These are phyloP conservation scores for Melanargia galathea DNA, from an alignment of 2,888 invertebrate genomes.

Conservation along the genomic window DNA sequence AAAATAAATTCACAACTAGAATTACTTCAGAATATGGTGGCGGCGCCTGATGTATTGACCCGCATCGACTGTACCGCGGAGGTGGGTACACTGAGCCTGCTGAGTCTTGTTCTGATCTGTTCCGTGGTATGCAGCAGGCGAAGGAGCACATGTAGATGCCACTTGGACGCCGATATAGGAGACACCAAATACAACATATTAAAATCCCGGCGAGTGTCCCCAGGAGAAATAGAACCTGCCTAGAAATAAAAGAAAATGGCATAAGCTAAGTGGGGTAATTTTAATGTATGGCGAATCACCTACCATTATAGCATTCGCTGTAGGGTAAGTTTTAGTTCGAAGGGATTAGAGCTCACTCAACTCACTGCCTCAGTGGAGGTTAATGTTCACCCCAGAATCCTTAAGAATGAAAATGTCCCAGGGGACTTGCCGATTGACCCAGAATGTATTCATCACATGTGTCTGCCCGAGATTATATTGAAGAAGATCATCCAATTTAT, in stretches of 20 bases:
- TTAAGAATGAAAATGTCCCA: too few species aligned
- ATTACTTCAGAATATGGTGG: conserved; percentile 92
- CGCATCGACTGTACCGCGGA: conserved; percentile 92
- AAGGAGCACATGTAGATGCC: conserved; percentile 63
- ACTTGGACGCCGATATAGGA: conserved; percentile 59
- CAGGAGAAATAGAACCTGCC: conserved; percentile 86
- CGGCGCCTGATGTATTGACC: conserved; percentile 91
- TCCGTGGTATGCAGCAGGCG: conserved; percentile 71
- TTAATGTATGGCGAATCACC: too few species aligned
- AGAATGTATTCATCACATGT: too few species aligned
- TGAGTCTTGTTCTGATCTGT: conserved; percentile 87
- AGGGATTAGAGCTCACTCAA: too few species aligned
- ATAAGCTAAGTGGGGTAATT: too few species aligned
- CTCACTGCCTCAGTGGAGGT: too few species aligned
- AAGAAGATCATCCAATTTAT: too few species aligned
- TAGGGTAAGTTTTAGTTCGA: too few species aligned
- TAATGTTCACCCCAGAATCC: too few species aligned
- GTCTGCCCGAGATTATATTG: too few species aligned
- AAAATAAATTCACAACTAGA: conserved; percentile 39
- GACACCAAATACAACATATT: conserved; percentile 86
- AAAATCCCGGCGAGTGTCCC: conserved; percentile 86
- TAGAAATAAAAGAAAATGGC: conserved; percentile 45
- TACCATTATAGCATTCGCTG: too few species aligned
- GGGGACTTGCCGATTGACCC: too few species aligned
- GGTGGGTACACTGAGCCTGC: conserved; percentile 91